Conservation (phyloP, 2,113 vertebrate genomes). For the Lepisosteus oculatus region DNA sequence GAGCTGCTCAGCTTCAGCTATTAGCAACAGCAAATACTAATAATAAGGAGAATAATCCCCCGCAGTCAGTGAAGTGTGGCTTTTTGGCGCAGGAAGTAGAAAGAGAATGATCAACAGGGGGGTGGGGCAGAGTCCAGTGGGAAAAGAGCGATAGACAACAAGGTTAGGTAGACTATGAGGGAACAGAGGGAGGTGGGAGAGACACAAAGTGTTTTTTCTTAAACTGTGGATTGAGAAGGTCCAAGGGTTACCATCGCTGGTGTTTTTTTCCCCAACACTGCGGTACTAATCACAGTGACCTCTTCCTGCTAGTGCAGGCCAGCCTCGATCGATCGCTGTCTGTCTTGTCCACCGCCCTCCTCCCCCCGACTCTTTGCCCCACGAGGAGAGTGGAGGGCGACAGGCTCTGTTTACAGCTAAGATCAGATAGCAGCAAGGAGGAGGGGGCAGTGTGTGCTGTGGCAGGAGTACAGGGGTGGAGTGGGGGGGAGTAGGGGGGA, state of each 20-base stretch:
- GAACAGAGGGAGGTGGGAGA: conserved; percentile 17
- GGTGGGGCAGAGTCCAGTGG: conserved; percentile 31
- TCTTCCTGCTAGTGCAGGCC: conserved; percentile 7
- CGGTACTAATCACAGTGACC: conserved; percentile 1
- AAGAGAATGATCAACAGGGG: conserved; percentile 28
- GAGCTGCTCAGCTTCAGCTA: conserved; percentile 32
- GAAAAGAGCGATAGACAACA: conserved; percentile 16
- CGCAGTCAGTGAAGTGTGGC: conserved; percentile 53
- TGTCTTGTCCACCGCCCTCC: not conserved
- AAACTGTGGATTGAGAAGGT: not conserved
- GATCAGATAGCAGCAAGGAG: not conserved
- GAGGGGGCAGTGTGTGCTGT: too few relatives aligned
- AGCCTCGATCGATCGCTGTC: conserved; percentile 4
- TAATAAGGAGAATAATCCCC: conserved; percentile 52
- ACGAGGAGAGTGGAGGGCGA: not conserved
- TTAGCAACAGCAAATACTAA: conserved; percentile 55
- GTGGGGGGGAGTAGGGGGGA: not conserved
- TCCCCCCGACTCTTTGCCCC: not conserved
- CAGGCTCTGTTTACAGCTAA: not conserved
- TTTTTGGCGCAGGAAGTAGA: conserved; percentile 43
- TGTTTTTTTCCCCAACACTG: not conserved
- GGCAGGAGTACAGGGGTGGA: too few relatives aligned
- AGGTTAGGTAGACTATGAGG: conserved; percentile 24
- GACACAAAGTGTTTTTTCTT: not conserved
- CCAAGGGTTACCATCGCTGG: not conserved